Percentiles rank a stretch among this genome's conserved stretches.
Evolutionary conservation across 2,888 invertebrate species (phyloP).

Genomic region (Ormyrus thymus): DNA sequence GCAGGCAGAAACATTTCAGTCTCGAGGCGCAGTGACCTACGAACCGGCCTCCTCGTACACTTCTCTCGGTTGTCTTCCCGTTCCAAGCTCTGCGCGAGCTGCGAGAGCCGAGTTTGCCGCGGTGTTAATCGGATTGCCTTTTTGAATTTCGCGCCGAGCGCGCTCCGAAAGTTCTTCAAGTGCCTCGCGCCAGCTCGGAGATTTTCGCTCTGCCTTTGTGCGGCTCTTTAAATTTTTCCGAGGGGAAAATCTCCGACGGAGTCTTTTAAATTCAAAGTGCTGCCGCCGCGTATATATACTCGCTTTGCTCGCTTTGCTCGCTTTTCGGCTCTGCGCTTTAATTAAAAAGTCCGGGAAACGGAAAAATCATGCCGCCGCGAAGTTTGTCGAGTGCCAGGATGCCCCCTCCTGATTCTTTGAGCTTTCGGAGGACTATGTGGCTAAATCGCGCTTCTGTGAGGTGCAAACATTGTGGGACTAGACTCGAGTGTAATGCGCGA

Average conservation of each 20-base stretch:
- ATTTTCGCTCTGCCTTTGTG: background rate
- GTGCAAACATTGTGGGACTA: conserved; percentile 37
- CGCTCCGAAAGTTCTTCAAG: too few species aligned
- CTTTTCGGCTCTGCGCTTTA: background rate
- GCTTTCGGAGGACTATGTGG: conserved; percentile 8
- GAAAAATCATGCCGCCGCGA: conserved; percentile 27
- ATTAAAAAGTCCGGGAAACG: background rate
- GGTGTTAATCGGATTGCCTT: too few species aligned
- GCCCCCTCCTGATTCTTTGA: background rate
- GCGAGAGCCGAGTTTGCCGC: too few species aligned
- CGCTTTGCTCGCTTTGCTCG: background rate
- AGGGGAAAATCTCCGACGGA: too few species aligned
- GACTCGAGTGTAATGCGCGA: conserved; percentile 16
- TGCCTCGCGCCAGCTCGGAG: background rate
- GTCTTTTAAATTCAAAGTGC: too few species aligned
- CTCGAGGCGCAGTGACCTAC: conserved; percentile 26
- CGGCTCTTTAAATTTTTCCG: too few species aligned
- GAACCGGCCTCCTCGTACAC: background rate
- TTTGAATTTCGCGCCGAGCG: too few species aligned
- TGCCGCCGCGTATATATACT: too few species aligned
- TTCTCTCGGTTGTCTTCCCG: too few species aligned
- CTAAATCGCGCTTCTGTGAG: conserved; percentile 3
- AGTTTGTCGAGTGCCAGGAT: background rate
- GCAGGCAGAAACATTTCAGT: conserved; percentile 29
- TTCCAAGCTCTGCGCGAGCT: too few species aligned